Conservation (phyloP, 1,140 invertebrate genomes). For the Lucilia sericata region DNA sequence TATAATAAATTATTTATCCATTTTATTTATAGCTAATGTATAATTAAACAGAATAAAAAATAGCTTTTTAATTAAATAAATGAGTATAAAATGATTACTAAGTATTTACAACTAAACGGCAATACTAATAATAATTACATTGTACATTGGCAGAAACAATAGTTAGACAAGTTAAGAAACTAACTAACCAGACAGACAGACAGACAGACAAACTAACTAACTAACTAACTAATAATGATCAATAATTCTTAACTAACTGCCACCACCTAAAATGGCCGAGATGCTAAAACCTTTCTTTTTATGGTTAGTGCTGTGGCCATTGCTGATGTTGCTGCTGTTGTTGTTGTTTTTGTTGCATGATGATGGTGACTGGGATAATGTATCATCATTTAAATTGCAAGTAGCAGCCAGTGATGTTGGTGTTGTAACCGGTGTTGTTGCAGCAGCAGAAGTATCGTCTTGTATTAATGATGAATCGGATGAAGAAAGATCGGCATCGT, state of each 20-base stretch:
- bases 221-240: not conserved
- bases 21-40: not conserved
- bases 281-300: constrained; percentile 63
- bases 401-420: not conserved
- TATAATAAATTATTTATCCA: not conserved
- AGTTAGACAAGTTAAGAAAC: not conserved
- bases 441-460: not conserved
- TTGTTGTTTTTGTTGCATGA: constrained; percentile 37
- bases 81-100: not conserved
- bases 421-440: not conserved
- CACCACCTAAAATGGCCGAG: constrained; percentile 62
- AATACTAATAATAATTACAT: not conserved
- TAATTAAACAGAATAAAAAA: constrained; percentile 8
- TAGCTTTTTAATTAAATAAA: constrained; percentile 12
- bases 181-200: not conserved
- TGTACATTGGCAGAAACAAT: not conserved
- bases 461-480: constrained; percentile 44
- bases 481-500: constrained; percentile 43
- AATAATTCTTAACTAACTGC: constrained; percentile 51
- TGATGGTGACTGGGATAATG: constrained; percentile 31
- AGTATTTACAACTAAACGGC: not conserved
- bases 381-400: constrained; percentile 21
- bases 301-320: constrained; percentile 24
- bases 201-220: not conserved
- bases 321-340: constrained; percentile 12